Percentiles rank a stretch among this genome's conserved stretches.
These are phyloP conservation scores for Pantherophis vulpinus DNA, from an alignment of 2,797 vertebrate genomes.

Conservation along the genomic window DNA sequence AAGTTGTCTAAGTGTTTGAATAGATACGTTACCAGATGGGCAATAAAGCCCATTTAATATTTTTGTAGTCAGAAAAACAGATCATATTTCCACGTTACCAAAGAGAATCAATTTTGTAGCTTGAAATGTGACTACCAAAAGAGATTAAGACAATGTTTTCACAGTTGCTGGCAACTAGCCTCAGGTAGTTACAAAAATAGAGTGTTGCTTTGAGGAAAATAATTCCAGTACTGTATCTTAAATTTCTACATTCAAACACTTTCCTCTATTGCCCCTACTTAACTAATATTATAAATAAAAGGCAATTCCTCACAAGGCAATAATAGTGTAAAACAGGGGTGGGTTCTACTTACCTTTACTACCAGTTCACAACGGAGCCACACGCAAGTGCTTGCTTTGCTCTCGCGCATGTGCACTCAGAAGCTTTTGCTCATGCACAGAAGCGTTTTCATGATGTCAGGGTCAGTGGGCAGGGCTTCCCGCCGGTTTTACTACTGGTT, in stretches of 20 bases:
- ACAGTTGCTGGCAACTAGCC: neutral
- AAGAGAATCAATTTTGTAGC: neutral
- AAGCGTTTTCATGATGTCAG: too few relatives aligned
- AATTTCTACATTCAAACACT: neutral
- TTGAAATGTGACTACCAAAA: neutral
- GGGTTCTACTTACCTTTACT: too few relatives aligned
- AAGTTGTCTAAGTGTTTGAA: neutral
- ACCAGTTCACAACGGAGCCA: too few relatives aligned
- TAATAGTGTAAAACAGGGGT: neutral
- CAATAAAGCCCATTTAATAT: neutral
- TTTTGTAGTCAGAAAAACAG: neutral
- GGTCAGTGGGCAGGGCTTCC: too few relatives aligned
- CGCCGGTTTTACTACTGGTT: too few relatives aligned
- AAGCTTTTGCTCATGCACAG: too few relatives aligned
- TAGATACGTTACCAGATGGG: neutral
- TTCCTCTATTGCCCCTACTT: neutral
- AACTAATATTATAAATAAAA: neutral
- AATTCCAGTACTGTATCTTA: neutral
- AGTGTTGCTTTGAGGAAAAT: neutral
- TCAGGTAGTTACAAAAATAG: neutral
- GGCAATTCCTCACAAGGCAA: neutral
- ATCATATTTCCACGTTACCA: neutral
- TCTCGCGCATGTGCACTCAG: too few relatives aligned
- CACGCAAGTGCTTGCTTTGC: too few relatives aligned
- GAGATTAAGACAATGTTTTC: neutral